Evolutionary conservation across 1,140 invertebrate species (phyloP).

Genomic region (Drosophila cardini): DNA sequence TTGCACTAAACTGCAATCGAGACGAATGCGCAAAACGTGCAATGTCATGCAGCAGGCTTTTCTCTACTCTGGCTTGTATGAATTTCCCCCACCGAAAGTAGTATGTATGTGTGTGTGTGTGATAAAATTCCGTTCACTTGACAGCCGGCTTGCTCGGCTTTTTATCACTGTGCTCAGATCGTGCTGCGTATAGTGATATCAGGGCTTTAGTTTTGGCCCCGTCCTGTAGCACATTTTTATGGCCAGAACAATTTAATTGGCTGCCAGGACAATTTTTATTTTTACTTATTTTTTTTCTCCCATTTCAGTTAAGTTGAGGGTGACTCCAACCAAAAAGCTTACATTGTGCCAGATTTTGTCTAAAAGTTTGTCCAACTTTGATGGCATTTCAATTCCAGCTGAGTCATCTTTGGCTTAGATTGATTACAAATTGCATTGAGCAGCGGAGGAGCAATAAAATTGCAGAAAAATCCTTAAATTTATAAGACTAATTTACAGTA

Average conservation of each 20-base stretch:
- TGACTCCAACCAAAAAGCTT: constrained; percentile 18
- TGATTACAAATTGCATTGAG: constrained; percentile 51
- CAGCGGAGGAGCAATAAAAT: constrained; percentile 28
- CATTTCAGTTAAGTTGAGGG: neutral
- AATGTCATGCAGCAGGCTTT: constrained; percentile 61
- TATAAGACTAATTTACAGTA: neutral
- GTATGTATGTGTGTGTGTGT: constrained; percentile 56
- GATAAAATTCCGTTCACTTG: constrained; percentile 74
- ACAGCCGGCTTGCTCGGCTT: constrained; percentile 40
- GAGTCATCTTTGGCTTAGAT: constrained; percentile 49
- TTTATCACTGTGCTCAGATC: constrained; percentile 70
- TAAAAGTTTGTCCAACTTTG: constrained; percentile 55
- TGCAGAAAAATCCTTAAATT: constrained; percentile 6
- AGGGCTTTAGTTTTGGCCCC: constrained; percentile 50
- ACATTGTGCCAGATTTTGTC: constrained; percentile 51
- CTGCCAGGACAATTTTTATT: constrained; percentile 51
- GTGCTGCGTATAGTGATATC: constrained; percentile 36
- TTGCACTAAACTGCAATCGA: constrained; percentile 83
- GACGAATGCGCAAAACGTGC: constrained; percentile 81
- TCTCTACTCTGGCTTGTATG: constrained; percentile 4
- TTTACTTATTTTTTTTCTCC: constrained; percentile 11
- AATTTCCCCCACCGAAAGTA: neutral
- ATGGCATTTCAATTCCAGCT: constrained; percentile 48
- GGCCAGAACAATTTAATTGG: constrained; percentile 78
- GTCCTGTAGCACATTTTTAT: constrained; percentile 74